phyloP scores from a whole-genome alignment of 2,888 invertebrate genomes.

The Cloeon dipterum region DNA sequence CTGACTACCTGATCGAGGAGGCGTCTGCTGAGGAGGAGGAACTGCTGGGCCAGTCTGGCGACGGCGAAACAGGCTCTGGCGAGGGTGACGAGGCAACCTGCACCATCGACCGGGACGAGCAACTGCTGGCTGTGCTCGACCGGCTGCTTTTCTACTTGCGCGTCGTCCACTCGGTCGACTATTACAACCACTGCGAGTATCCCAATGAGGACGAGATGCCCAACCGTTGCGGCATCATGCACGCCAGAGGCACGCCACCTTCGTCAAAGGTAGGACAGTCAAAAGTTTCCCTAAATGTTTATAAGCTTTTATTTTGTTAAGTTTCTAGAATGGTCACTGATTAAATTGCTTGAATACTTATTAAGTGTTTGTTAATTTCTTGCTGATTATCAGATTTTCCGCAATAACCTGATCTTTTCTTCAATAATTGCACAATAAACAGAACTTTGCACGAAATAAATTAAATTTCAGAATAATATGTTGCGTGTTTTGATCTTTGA shows the following conservation, averaged over 20 bases:
- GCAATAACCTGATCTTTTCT: no score
- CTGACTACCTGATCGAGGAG: constrained; percentile 94
- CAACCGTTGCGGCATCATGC: constrained; percentile 94
- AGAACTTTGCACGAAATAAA: no score
- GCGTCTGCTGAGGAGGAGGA: constrained; percentile 97
- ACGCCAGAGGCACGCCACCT: constrained; percentile 77
- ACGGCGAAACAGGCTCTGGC: constrained; percentile 25
- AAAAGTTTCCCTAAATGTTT: not conserved
- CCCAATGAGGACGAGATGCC: constrained; percentile 99
- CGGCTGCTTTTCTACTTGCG: constrained; percentile 79
- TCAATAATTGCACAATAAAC: no score
- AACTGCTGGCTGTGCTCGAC: constrained; percentile 33
- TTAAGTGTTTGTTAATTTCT: no score
- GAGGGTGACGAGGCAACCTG: constrained; percentile 17
- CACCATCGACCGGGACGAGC: constrained; percentile 44
- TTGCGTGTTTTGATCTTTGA: no score
- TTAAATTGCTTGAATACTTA: no score
- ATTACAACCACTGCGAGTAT: constrained; percentile 97
- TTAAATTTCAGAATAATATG: no score
- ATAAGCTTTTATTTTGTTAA: not conserved
- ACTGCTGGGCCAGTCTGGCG: constrained; percentile 37
- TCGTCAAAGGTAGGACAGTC: constrained; percentile 40
- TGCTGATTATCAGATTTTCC: no score
- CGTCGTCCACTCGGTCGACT: constrained; percentile 95
- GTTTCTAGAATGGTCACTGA: no score